phyloP scores from a whole-genome alignment of 2,113 vertebrate species.

The Phasianus colchicus region DNA sequence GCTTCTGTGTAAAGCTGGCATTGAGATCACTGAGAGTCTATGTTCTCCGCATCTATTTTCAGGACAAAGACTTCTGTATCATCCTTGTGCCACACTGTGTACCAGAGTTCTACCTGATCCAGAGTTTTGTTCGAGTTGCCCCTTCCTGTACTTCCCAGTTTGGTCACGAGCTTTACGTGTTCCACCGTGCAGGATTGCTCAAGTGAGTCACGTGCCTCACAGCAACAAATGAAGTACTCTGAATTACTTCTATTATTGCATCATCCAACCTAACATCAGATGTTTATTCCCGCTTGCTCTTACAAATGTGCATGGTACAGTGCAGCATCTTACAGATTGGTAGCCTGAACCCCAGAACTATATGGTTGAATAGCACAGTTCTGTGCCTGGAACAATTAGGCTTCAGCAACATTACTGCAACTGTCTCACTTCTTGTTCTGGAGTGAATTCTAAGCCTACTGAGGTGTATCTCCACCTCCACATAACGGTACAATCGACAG shows the following conservation, averaged over 20 bases:
- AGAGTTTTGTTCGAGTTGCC: slow-evolving; percentile 80
- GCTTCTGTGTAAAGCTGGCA: background rate
- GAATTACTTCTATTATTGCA: background rate
- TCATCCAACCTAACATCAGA: background rate
- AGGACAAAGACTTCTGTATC: slow-evolving; percentile 89
- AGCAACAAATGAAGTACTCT: background rate
- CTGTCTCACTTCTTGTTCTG: background rate
- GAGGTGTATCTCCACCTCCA: background rate
- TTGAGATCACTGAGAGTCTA: background rate
- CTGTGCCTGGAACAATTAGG: background rate
- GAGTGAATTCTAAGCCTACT: background rate
- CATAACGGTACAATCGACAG: background rate
- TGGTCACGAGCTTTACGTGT: slow-evolving; percentile 84
- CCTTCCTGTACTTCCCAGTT: slow-evolving; percentile 67
- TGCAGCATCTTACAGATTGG: background rate
- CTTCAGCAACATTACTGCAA: background rate
- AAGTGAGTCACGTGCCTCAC: slow-evolving; percentile 72
- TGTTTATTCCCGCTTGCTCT: background rate
- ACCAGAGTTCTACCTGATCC: slow-evolving; percentile 84
- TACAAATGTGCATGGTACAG: background rate
- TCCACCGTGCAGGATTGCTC: slow-evolving; percentile 81
- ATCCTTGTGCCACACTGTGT: slow-evolving; percentile 79
- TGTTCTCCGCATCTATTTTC: background rate
- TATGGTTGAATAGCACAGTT: background rate
- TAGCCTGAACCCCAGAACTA: background rate